Evolutionary conservation across 2,888 invertebrate genomes (phyloP), one percentile per base, ranked within the genome.

Genomic region (Julus scanicus): DNA sequence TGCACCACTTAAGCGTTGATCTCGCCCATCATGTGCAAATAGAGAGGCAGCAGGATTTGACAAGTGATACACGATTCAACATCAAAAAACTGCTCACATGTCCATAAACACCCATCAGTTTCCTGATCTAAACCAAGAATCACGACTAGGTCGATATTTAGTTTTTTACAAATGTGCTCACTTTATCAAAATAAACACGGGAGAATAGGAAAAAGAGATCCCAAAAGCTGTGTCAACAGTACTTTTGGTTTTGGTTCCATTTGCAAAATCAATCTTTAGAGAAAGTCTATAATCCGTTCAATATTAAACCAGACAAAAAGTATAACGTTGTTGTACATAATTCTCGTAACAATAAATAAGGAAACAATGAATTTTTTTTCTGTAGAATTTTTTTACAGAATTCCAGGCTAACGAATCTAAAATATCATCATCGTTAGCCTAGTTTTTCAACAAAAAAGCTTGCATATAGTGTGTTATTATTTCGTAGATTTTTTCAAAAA

Each of bases 181-280:
- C 83, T 83, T 83, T 83, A 39, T 39, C 83, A 39, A 83, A 39
- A 9, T 20, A 83, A 83, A 83, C 39, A 83, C 83, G 83, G 39
- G 37, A 17, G 83, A 20, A 2, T 11, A 83, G 37, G 83, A 39
- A 83, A 83, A 20, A 5, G 13, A 39, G 83, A 83, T 29, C 29
- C 29, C 53, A 53, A 53, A 53, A 53, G 53, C 53, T 53, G 53
- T 11, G 53, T 53, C 53, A 53, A 53, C 53, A 53, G 53, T 15
- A 53, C 53, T 48, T 53, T 53, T 53, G 53, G 53, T 15, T 20
- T 29, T n/a, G 20, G 37, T 13, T 83, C 83, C 37, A 83, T 83
- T 83, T 83, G 83, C 83, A 83, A 83, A 83, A 83, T 20, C 83
- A 83, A 83, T 83, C 37, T 83, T 83, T 53, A 15, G 15, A 53